These are phyloP conservation scores for Madoqua kirkii DNA, from an alignment of 2,113 vertebrate species.

Conservation along the genomic window DNA sequence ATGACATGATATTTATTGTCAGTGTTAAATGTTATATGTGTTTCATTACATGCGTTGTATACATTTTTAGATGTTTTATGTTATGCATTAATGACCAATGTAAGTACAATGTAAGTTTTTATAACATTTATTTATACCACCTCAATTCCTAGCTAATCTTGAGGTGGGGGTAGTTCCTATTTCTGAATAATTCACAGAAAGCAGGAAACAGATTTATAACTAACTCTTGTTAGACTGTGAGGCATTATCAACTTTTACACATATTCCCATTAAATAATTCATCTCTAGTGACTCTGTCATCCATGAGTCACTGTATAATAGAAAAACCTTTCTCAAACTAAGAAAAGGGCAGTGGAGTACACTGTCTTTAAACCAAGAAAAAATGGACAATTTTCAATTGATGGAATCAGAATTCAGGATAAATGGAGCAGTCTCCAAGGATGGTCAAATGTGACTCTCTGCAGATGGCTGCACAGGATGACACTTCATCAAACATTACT, in stretches of 20 bases:
- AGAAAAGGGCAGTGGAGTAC: neutral
- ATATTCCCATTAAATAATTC: conserved; percentile 20
- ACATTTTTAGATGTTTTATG: neutral
- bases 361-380: neutral
- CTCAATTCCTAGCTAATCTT: neutral
- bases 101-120: neutral
- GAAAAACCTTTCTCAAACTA: neutral
- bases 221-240: neutral
- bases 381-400: neutral
- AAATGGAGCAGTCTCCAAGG: neutral
- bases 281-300: neutral
- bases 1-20: neutral
- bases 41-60: neutral
- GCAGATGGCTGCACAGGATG: neutral
- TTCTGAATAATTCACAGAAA: neutral
- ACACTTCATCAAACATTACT: neutral
- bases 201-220: neutral
- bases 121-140: neutral
- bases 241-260: neutral
- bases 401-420: neutral
- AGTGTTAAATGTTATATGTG: neutral
- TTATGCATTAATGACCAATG: neutral
- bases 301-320: neutral
- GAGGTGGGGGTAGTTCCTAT: neutral
- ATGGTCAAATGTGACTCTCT: neutral